A percentile compares a stretch with the other conserved stretches of the same genome.
Evolutionary conservation across 2,888 invertebrate species (phyloP).

Genomic region (Microctonus hyperodae): DNA sequence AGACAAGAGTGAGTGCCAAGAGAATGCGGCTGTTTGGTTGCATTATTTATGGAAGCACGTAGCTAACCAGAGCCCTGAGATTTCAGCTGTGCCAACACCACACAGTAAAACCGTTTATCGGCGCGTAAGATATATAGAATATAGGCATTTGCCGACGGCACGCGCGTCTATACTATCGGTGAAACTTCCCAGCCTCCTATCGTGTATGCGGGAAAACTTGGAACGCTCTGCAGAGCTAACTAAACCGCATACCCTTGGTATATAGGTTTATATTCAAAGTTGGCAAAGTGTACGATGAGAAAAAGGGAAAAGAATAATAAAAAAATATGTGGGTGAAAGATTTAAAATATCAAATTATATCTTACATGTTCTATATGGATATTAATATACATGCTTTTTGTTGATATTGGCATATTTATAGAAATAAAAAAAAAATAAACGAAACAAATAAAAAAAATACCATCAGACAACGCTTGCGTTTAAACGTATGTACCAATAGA

Average conservation of each 20-base stretch:
- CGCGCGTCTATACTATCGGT: constrained; percentile 34
- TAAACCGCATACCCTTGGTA: neutral
- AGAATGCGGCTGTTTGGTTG: constrained; percentile 32
- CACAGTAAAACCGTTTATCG: constrained; percentile 50
- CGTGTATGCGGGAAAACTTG: neutral
- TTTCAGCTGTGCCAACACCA: constrained; percentile 48
- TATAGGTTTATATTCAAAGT: neutral
- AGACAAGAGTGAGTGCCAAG: constrained; percentile 3
- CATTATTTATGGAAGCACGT: constrained; percentile 59
- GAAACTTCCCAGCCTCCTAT: constrained; percentile 5
- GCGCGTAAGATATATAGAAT: constrained; percentile 38
- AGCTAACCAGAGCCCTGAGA: constrained; percentile 53
- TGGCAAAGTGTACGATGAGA: neutral
- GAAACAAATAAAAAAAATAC: too few relatives aligned
- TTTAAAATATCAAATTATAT: neutral
- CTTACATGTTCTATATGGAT: neutral
- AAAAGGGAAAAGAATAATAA: too few relatives aligned
- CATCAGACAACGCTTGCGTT: too few relatives aligned
- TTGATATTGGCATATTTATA: neutral
- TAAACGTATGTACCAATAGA: neutral
- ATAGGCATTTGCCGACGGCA: constrained; percentile 48
- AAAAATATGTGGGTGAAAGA: neutral
- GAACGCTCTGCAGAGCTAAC: neutral
- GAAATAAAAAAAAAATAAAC: neutral
- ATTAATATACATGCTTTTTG: neutral